phyloP scores from a whole-genome alignment of 2,113 vertebrate genomes.

The Oostethus manadensis region DNA sequence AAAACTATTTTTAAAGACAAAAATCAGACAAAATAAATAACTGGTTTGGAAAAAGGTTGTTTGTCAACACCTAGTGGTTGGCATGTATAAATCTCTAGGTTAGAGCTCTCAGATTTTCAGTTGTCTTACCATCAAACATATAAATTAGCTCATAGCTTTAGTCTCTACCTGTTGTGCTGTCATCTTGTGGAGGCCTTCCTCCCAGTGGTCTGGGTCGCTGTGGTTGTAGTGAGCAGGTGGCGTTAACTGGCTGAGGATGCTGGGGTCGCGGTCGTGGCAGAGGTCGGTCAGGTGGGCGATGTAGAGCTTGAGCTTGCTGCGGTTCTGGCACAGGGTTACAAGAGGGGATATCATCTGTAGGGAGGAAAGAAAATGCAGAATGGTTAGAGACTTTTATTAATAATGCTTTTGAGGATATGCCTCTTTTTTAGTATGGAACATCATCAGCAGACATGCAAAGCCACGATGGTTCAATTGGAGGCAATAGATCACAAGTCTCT shows the following conservation, averaged over 20 bases:
- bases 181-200: constrained; percentile 88
- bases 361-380: background rate
- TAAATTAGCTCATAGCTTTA: background rate
- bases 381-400: no score
- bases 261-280: constrained; percentile 88
- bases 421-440: background rate
- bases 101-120: no score
- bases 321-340: constrained; percentile 90
- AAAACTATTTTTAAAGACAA: no score
- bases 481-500: constrained; percentile 10
- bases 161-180: constrained; percentile 77
- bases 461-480: constrained; percentile 17
- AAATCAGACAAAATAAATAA: no score
- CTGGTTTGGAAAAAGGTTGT: no score
- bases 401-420: background rate
- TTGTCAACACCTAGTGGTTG: no score
- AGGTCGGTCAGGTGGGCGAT: constrained; percentile 92
- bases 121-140: background rate
- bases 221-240: constrained; percentile 86
- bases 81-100: no score
- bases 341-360: constrained; percentile 90
- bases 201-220: constrained; percentile 80
- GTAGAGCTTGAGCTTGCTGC: constrained; percentile 95
- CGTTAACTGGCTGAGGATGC: constrained; percentile 84
- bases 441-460: constrained; percentile 33